Evolutionary conservation across 2,113 vertebrate genomes (phyloP), one percentile per base, ranked within the genome.

Genomic region (Syngnathoides biaculeatus): DNA sequence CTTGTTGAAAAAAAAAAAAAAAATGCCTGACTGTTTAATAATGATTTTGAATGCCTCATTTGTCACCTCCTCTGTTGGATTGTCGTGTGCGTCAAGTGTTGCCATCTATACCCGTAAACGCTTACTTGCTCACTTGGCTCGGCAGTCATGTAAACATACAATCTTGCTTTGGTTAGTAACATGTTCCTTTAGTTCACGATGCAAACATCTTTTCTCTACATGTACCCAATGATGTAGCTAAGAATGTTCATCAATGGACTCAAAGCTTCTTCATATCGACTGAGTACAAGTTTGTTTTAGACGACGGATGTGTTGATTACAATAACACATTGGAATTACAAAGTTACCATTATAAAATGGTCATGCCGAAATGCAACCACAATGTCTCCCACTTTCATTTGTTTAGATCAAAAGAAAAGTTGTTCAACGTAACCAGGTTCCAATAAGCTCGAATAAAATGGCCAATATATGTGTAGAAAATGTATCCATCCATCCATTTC

Each of bases 101-200:
- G 47, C 57, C 38, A 67, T 73, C 43, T 15, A 52, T 81, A 67
- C 64, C 24, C 47, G 52, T 30, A 60, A 38, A 57, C 52, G 27
- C 66, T 70, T 55, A 22, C n/a, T 72, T 62, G 50, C 50, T 65
- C 56, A 43, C 50, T 71, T 76, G 8, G 10, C 39, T 52, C 26
- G 39, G 24, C 75, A 55, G 61, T 71, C 63, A 67, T 75, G 67
- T 65, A 68, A 48, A 67, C 62, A 14, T 55, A 59, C 59, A n/a
- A 65, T 42, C 64, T 75, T 63, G 55, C 53, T 71, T 63, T 69
- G 30, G 64, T 27, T 62, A 60, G 48, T 20, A 17, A 70, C 60
- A 68, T 17, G 50, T 38, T 61, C 67, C 26, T 17, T 65, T 22
- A 24, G n/a, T 43, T 64, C 43, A 60, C 79, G 26, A 59, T 71